Percentiles rank a stretch among this genome's conserved stretches.
Conservation (phyloP, 2,888 invertebrate species). For the Phortica okadai region DNA sequence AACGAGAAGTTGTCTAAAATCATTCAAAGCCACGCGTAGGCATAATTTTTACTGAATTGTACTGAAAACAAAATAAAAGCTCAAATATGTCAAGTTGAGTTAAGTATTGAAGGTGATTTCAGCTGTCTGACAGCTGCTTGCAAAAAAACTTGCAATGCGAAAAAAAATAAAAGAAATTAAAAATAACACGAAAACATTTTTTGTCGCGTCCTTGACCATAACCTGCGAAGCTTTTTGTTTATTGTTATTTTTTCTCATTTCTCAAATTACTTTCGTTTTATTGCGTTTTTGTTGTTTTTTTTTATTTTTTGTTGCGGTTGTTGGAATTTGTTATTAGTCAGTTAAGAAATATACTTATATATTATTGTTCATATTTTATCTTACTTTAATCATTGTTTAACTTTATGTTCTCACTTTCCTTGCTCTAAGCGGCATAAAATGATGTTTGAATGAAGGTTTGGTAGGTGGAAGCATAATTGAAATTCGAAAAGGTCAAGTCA, state of each 20-base stretch:
- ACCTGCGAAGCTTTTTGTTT: slow-evolving; percentile 19
- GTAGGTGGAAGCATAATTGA: too few species aligned
- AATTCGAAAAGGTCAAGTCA: too few species aligned
- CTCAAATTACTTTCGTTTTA: slow-evolving; percentile 4
- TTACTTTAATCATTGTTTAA: background rate
- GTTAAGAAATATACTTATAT: background rate
- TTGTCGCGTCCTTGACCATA: slow-evolving; percentile 28
- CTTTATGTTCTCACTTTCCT: too few species aligned
- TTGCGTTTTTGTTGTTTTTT: slow-evolving; percentile 1
- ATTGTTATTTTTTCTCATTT: background rate
- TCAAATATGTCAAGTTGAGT: slow-evolving; percentile 7
- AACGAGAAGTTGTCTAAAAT: background rate
- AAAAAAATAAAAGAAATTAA: slow-evolving; percentile 33
- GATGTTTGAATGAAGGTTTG: too few species aligned
- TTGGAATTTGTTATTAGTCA: background rate
- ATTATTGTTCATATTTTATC: background rate
- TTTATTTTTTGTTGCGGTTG: background rate
- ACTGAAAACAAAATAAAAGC: background rate
- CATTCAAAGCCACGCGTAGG: slow-evolving; percentile 23
- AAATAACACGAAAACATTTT: slow-evolving; percentile 45
- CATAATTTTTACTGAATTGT: background rate
- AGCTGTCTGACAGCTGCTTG: background rate
- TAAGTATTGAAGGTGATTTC: background rate
- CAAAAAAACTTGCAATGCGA: slow-evolving; percentile 11
- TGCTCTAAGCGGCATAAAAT: too few species aligned